These are phyloP conservation scores for Callinectes sapidus DNA, from an alignment of 2,888 invertebrate genomes.

Conservation along the genomic window DNA sequence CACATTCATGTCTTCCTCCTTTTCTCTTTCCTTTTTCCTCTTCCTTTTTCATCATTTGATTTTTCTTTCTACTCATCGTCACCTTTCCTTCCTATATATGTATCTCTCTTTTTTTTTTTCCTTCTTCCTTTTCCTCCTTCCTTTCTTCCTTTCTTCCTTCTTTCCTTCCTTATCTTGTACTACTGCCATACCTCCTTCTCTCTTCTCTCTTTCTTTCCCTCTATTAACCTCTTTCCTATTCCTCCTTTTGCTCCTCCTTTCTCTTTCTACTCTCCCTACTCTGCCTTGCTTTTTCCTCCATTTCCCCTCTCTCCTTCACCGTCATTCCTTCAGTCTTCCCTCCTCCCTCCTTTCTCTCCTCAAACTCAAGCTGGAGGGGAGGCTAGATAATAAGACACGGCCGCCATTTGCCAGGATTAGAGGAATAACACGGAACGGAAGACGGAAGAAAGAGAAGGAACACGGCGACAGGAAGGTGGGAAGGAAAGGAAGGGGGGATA, in stretches of 20 bases:
- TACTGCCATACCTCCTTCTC: background rate
- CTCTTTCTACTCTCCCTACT: background rate
- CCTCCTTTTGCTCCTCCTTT: background rate
- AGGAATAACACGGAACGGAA: background rate
- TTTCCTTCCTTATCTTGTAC: too few relatives aligned
- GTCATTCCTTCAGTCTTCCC: background rate
- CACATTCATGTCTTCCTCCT: background rate
- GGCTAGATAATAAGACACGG: background rate
- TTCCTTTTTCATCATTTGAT: background rate
- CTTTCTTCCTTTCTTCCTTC: too few relatives aligned
- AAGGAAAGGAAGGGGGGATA: background rate
- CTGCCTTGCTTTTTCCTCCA: background rate
- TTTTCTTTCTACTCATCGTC: background rate
- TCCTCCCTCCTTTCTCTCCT: background rate
- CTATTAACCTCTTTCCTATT: background rate
- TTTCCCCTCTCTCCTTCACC: background rate
- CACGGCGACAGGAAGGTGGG: background rate
- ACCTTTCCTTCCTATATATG: background rate
- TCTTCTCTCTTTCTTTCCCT: background rate
- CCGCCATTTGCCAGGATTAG: background rate
- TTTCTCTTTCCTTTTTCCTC: background rate
- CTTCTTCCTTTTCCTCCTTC: too few relatives aligned
- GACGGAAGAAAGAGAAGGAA: background rate
- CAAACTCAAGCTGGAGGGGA: background rate
- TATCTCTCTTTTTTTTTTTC: background rate